Conservation (phyloP, 1,140 invertebrate genomes). For the Lasaia peninsularis region DNA sequence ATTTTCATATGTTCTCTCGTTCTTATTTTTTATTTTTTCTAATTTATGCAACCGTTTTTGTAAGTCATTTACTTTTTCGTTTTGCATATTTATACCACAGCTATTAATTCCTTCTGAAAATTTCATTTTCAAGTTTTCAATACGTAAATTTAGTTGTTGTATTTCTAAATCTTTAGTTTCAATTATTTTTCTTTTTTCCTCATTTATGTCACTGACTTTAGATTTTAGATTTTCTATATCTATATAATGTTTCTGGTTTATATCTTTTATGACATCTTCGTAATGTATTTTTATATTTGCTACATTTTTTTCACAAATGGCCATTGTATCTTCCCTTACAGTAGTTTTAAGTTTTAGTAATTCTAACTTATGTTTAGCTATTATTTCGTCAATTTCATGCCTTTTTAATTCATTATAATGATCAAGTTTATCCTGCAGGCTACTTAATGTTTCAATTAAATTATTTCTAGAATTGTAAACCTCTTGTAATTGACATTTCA, state of each 20-base stretch:
- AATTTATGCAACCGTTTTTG: constrained; percentile 50
- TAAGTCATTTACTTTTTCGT: constrained; percentile 35
- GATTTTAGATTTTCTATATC: constrained; percentile 32
- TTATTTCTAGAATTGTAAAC: constrained; percentile 39
- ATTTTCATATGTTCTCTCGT: constrained; percentile 42
- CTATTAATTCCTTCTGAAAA: constrained; percentile 7
- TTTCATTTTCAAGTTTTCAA: constrained; percentile 46
- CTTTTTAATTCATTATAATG: constrained; percentile 41
- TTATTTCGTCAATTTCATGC: constrained; percentile 48
- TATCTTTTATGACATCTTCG: constrained; percentile 37
- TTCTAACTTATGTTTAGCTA: constrained; percentile 50
- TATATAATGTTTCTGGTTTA: constrained; percentile 27
- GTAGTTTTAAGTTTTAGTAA: constrained; percentile 39
- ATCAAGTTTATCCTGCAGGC: constrained; percentile 45
- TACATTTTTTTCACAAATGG: constrained; percentile 44
- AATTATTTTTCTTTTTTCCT: constrained; percentile 47
- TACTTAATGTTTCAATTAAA: constrained; percentile 42
- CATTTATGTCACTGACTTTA: constrained; percentile 31
- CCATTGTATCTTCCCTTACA: constrained; percentile 36
- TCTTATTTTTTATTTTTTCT: constrained; percentile 50
- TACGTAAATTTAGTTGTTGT: constrained; percentile 28
- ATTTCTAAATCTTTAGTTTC: constrained; percentile 44
- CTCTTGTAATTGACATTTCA: constrained; percentile 50
- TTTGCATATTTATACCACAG: not conserved
- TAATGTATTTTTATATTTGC: constrained; percentile 37